Conservation (phyloP, 2,888 invertebrate species). For the Diaperis boleti region DNA sequence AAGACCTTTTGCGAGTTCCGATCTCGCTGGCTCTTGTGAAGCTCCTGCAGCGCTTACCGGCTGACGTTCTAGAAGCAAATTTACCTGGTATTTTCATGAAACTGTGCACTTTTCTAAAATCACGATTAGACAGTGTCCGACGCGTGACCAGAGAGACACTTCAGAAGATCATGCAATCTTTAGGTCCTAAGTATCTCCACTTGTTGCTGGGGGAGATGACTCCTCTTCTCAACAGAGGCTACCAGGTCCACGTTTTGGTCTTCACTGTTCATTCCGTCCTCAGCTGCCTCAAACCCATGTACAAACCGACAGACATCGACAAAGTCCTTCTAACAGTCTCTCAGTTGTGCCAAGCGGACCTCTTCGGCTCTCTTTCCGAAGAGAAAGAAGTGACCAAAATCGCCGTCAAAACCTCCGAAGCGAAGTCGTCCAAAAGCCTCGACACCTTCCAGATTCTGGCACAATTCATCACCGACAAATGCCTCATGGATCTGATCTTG, state of each 20-base stretch:
- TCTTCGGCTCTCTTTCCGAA: slow-evolving; percentile 89
- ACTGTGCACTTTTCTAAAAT: slow-evolving; percentile 90
- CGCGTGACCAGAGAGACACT: slow-evolving; percentile 89
- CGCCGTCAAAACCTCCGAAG: slow-evolving; percentile 83
- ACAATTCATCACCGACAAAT: slow-evolving; percentile 81
- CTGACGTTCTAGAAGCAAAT: slow-evolving; percentile 78
- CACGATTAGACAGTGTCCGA: slow-evolving; percentile 88
- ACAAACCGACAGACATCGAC: slow-evolving; percentile 85
- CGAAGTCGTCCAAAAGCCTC: slow-evolving; percentile 87
- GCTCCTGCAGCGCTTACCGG: slow-evolving; percentile 87
- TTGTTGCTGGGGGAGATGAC: slow-evolving; percentile 85
- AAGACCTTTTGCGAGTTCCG: slow-evolving; percentile 91
- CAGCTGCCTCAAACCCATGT: slow-evolving; percentile 76
- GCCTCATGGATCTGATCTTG: slow-evolving; percentile 80
- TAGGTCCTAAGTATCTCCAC: slow-evolving; percentile 86
- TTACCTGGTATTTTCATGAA: slow-evolving; percentile 89
- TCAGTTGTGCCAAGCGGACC: slow-evolving; percentile 84
- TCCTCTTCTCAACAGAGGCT: slow-evolving; percentile 85
- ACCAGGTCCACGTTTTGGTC: slow-evolving; percentile 93
- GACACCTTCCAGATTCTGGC: slow-evolving; percentile 87
- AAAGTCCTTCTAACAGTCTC: slow-evolving; percentile 78
- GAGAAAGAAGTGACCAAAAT: slow-evolving; percentile 93
- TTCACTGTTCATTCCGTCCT: slow-evolving; percentile 90
- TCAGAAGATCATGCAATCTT: slow-evolving; percentile 87
- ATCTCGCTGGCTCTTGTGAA: slow-evolving; percentile 94